Evolutionary conservation across 2,797 vertebrate genomes (phyloP).

Genomic region (Euthynnus affinis): DNA sequence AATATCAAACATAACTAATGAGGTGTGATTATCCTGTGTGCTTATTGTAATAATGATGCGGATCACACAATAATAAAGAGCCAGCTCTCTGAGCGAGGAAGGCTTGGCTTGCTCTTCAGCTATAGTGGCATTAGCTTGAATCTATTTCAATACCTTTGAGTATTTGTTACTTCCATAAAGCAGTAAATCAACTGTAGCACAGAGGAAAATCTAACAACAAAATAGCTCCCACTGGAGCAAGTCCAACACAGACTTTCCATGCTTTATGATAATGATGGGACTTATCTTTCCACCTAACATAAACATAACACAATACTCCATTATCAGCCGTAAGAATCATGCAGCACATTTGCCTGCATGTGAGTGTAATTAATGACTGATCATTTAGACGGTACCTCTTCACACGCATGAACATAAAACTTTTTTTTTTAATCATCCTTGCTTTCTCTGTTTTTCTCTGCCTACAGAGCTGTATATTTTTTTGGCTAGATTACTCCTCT

Average conservation of each 20-base stretch:
- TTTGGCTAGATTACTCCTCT: neutral
- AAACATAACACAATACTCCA: conserved; percentile 61
- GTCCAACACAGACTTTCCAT: conserved; percentile 48
- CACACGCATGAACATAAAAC: conserved; percentile 16
- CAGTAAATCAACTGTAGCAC: conserved; percentile 72
- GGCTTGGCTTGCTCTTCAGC: conserved; percentile 51
- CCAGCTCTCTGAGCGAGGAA: conserved; percentile 48
- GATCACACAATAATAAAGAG: conserved; percentile 72
- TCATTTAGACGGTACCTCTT: conserved; percentile 37
- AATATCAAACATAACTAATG: conserved; percentile 88
- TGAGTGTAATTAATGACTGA: conserved; percentile 49
- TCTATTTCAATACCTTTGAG: conserved; percentile 75
- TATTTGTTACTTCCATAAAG: conserved; percentile 66
- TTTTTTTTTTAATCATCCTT: neutral
- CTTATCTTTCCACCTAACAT: conserved; percentile 56
- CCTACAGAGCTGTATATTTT: conserved; percentile 3
- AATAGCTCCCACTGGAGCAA: conserved; percentile 68
- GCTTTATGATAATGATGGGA: conserved; percentile 67
- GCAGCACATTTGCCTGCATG: conserved; percentile 25
- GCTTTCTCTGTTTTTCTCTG: neutral
- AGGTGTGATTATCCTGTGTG: conserved; percentile 84
- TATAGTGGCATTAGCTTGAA: conserved; percentile 57
- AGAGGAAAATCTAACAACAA: conserved; percentile 62
- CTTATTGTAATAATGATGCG: conserved; percentile 79
- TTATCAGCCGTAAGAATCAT: conserved; percentile 50